Base-by-base conservation (phyloP, 2,888 invertebrate genomes). In the Maniola hyperantus region DNA sequence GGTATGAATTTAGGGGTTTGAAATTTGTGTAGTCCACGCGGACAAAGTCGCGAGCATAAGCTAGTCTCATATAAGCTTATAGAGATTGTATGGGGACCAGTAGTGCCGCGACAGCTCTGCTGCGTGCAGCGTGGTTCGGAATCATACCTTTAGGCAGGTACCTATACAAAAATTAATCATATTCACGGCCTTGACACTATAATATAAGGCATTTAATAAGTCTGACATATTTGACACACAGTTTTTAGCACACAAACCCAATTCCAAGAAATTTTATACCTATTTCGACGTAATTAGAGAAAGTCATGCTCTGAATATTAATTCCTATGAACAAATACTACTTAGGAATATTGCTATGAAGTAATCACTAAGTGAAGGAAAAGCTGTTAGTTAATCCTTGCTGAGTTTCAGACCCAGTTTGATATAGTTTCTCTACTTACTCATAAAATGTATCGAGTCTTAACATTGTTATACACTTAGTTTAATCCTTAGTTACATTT, bases 301-400 rank as follows among this genome's bases (percentile, higher is more conserved):
- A 57, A 66, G 54, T 46, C 44, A 54, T 34, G 34, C 42, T 26
- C 20, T 15, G 20, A 42, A 44, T 36, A 44, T 54, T 50, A 51
- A 62, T 61, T 51, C 36, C 33, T 15, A 54, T 34, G 13, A 46
- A 63, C 50, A 50, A 63, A 54, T 54, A 50, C 55, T 65, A 53
- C 44, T 65, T 54, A 34, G 54, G n/a, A 54, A 54, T 65, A 65
- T 65, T 60, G 46, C 53, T 48, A 13, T 44, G 46, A 59, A 65
- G 36, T 60, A 53, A 65, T 65, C 54, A 50, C 57, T 51, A 39
- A 65, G 65, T 60, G 54, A 60, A 54, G 60, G 65, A 60, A 65
- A 55, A 39, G 54, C 65, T 42, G 44, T 50, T 39, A 48, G 46
- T 18, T 64, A 48, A 39, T 36, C 48, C 50, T 58, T 64, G 20